Evolutionary conservation across 64 coral and sea anemone genomes (phyloP).

Genomic region (Montipora capricornis): DNA sequence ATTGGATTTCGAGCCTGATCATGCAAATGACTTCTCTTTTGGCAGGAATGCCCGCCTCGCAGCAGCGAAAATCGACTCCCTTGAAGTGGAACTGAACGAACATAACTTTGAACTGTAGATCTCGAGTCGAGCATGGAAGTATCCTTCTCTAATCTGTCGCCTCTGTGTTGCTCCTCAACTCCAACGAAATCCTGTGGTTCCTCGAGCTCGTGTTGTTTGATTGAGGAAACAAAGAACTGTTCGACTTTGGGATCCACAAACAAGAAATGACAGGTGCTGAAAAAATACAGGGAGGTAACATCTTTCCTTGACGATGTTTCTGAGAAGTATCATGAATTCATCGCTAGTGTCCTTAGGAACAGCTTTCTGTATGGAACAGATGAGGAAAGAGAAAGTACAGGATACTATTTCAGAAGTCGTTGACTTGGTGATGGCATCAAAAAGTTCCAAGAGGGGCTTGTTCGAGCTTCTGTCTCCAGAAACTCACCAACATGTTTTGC

Average conservation of each 20-base stretch:
- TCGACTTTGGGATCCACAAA: neutral
- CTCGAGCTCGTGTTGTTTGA: neutral
- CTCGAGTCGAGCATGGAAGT: neutral
- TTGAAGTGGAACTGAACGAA: neutral
- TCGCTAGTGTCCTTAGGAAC: neutral
- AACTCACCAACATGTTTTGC: neutral
- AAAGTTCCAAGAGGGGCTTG: neutral
- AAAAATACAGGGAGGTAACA: neutral
- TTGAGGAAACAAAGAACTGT: neutral
- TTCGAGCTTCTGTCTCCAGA: neutral
- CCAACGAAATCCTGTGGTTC: neutral
- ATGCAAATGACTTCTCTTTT: neutral
- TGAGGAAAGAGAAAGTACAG: neutral
- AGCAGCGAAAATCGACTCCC: neutral
- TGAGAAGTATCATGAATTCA: neutral
- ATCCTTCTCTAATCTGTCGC: neutral
- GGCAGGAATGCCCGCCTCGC: neutral
- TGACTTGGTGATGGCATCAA: neutral
- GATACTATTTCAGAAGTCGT: conserved; percentile 4
- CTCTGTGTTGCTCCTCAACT: neutral
- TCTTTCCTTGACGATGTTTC: neutral
- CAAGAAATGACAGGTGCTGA: neutral
- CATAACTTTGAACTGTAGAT: neutral
- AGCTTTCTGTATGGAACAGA: neutral
- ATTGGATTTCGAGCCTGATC: neutral